Base-by-base conservation (phyloP, 2,888 invertebrate species). In the Conomelus anceps region DNA sequence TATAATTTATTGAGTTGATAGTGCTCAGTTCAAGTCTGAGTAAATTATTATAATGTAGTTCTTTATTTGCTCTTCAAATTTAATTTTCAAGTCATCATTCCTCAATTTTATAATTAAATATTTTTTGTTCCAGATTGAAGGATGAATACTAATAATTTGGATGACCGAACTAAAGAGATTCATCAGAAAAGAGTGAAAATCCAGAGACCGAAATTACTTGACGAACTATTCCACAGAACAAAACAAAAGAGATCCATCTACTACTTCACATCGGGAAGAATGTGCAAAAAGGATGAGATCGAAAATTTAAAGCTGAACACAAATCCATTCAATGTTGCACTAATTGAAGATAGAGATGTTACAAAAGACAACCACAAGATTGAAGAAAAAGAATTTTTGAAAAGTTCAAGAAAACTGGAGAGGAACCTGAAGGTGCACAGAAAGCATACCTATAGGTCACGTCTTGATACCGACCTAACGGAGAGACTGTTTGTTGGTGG, bases 221-320 rank as follows among this genome's bases (percentile, higher is more conserved):
- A 90, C 41, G 86, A 89, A 29, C 26, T 89, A 20, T 84, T 90
- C 22, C 90, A 90, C 23, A 87, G 29, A 86, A 88, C 88, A 41
- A 88, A 63, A 22, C 89, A 89, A 23, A 89, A 87, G 23, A 84
- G 89, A 26, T 89, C 89, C 0, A 23, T 85, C 11, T 89, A 89
- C 86, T 90, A 90, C 22, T 90, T 90, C 34, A 89, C 90, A 9
- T 87, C 89, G 23, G 90, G 90, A 22, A 26, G 90, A 84, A 89
- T 89, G 84, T 26, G 89, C n/a, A 34, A 88, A 6, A 86, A 86
- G 23, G 29, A 86, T 9, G 24, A 86, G 22, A 22, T 86, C 3
- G 86, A 24, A 24, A 23, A 23, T 17, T 86, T 23, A 17, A 86
- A 86, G 13, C 23, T 23, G n/a, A n/a, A 24, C 9, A 4, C 22